Conservation (phyloP, 2,888 invertebrate species). For the Bombyx huttoni region DNA sequence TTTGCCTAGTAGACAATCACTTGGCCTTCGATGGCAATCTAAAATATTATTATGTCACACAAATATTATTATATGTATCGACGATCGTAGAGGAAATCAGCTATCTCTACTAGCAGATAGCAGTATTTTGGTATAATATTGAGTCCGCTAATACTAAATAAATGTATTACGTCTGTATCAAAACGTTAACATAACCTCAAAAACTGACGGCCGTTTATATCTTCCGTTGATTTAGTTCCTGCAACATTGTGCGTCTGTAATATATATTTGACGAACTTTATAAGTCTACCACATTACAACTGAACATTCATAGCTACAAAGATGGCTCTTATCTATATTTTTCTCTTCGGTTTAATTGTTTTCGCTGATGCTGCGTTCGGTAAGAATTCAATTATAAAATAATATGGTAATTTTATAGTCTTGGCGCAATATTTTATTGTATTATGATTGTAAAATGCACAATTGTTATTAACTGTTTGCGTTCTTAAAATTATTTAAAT, state of each 20-base stretch:
- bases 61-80: too few species aligned
- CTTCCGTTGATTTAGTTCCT: neutral
- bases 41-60: too few species aligned
- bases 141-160: too few species aligned
- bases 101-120: too few species aligned
- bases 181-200: neutral
- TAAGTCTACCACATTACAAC: neutral
- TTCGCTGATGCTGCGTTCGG: conserved; percentile 13
- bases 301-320: neutral
- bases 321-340: neutral
- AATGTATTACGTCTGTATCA: neutral
- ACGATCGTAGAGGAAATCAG: too few species aligned
- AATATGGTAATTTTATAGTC: neutral
- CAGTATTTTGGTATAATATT: too few species aligned
- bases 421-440: too few species aligned
- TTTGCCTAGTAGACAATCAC: too few species aligned
- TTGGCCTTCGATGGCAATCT: too few species aligned
- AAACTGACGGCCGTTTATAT: neutral
- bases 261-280: neutral
- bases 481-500: too few species aligned
- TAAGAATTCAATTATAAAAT: conserved; percentile 7
- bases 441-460: too few species aligned
- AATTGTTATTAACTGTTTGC: too few species aligned
- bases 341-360: conserved; percentile 2
- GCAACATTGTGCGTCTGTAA: neutral